Conservation (phyloP, 2,888 invertebrate genomes). For the Vanessa cardui region DNA sequence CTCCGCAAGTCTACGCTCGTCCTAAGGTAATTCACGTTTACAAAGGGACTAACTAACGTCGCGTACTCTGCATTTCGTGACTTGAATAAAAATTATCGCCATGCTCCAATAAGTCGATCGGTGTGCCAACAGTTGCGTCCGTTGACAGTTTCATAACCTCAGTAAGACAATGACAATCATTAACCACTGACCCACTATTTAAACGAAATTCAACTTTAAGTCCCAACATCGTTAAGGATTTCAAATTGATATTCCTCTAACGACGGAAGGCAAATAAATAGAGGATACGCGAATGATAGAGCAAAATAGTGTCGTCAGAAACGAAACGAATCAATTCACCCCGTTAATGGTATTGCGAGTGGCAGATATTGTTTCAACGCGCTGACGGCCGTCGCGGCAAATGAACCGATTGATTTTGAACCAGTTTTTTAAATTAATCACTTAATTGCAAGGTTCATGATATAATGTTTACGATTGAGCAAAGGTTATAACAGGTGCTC, state of each 20-base stretch:
- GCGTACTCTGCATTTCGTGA: conserved; percentile 61
- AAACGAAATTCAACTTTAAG: conserved; percentile 46
- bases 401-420: conserved; percentile 63
- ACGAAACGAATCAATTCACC: conserved; percentile 75
- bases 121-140: conserved; percentile 64
- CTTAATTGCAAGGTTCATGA: conserved; percentile 36
- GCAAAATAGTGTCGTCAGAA: conserved; percentile 60
- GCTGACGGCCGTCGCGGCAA: conserved; percentile 58
- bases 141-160: conserved; percentile 71
- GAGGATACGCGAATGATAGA: conserved; percentile 47
- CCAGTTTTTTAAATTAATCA: conserved; percentile 58
- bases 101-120: conserved; percentile 78
- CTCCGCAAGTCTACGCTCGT: conserved; percentile 7
- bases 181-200: conserved; percentile 46
- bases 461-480: conserved; percentile 8
- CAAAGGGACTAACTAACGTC: conserved; percentile 47
- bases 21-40: conserved; percentile 33
- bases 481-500: conserved; percentile 1
- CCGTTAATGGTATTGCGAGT: conserved; percentile 65
- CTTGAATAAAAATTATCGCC: conserved; percentile 69
- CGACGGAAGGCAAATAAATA: conserved; percentile 1
- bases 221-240: conserved; percentile 47
- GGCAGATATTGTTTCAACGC: conserved; percentile 62
- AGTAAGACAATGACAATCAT: conserved; percentile 72
- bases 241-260: conserved; percentile 54